Conservation (phyloP, 1,140 invertebrate species). For the Watersipora subatra region DNA sequence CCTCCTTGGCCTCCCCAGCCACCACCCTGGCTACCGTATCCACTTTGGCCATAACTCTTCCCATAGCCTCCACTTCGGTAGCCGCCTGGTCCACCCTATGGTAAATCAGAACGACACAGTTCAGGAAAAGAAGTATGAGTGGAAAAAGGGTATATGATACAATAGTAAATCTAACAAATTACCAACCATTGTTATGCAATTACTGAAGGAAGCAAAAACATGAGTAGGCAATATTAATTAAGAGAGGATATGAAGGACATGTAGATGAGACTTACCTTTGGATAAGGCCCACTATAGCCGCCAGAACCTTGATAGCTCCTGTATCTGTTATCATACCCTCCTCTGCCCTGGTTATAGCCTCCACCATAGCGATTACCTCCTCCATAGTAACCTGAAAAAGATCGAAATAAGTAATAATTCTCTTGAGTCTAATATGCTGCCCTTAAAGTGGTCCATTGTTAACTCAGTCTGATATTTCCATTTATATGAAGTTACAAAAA, state of each 20-base stretch:
- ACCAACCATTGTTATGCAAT: slow-evolving; percentile 2
- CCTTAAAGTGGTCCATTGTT: too few relatives aligned
- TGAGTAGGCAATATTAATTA: neutral
- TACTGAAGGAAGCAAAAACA: slow-evolving; percentile 4
- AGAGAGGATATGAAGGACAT: neutral
- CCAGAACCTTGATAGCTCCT: neutral
- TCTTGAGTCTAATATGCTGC: too few relatives aligned
- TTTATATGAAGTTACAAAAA: neutral
- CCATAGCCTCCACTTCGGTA: slow-evolving; percentile 7
- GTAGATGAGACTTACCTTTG: neutral
- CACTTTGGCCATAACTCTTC: slow-evolving; percentile 14
- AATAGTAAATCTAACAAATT: slow-evolving; percentile 3
- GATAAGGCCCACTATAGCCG: neutral
- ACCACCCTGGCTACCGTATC: slow-evolving; percentile 11
- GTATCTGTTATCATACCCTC: neutral
- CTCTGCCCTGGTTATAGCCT: slow-evolving; percentile 11
- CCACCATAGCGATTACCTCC: slow-evolving; percentile 3
- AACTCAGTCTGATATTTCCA: neutral
- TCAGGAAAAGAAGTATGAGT: neutral
- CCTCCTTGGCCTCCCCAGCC: slow-evolving; percentile 9
- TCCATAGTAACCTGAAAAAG: neutral
- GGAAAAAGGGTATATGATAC: neutral
- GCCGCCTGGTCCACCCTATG: slow-evolving; percentile 4
- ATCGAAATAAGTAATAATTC: neutral
- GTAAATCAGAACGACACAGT: slow-evolving; percentile 6